phyloP scores from a whole-genome alignment of 2,888 invertebrate genomes.

The Stramonita haemastoma region DNA sequence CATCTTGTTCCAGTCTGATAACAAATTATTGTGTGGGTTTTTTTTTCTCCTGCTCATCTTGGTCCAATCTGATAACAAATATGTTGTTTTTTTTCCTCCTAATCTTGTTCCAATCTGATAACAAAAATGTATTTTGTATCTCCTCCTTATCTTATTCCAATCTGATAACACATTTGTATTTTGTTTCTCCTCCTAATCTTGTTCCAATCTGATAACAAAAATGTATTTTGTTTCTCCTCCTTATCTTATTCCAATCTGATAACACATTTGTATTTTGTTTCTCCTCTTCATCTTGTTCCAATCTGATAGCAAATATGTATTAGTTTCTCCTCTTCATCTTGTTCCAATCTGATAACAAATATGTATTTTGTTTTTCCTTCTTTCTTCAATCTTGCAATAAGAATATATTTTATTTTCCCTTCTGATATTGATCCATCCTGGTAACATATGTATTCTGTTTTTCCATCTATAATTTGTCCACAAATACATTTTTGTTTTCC shows the following conservation, averaged over 20 bases:
- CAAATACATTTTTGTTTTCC: conserved; percentile 80
- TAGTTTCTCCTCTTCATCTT: too few relatives aligned
- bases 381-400: conserved; percentile 78
- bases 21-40: background rate
- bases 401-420: too few relatives aligned
- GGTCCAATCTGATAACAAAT: conserved; percentile 83
- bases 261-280: background rate
- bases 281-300: too few relatives aligned
- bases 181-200: too few relatives aligned
- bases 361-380: too few relatives aligned
- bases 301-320: too few relatives aligned
- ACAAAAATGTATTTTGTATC: background rate
- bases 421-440: conserved; percentile 88
- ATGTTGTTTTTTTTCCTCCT: too few relatives aligned
- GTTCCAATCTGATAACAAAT: conserved; percentile 78
- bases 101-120: conserved; percentile 78
- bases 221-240: conserved; percentile 82
- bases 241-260: conserved; percentile 88
- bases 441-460: conserved; percentile 33
- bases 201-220: conserved; percentile 78
- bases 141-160: too few relatives aligned
- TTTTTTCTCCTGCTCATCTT: conserved; percentile 86
- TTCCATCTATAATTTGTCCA: too few relatives aligned
- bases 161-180: too few relatives aligned
- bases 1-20: conserved; percentile 87